Conservation (phyloP, 35 echinoderm and acorn worm species). For the Ptychodera flava region DNA sequence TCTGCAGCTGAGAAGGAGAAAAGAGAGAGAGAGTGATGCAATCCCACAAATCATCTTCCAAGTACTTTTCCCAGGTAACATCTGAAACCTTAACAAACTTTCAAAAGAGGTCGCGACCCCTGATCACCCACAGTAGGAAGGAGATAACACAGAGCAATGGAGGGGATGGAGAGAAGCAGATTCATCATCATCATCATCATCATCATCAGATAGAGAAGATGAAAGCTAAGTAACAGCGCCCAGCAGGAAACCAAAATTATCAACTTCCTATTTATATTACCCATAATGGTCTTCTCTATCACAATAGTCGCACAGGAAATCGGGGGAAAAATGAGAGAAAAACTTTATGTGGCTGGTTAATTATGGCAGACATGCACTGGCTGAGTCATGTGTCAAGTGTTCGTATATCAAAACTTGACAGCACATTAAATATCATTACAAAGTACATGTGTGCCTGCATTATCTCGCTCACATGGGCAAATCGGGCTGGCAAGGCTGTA, state of each 20-base stretch:
- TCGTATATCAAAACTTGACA: background rate
- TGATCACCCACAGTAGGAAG: background rate
- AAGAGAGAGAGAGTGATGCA: too few relatives aligned
- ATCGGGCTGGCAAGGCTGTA: too few relatives aligned
- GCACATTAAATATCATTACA: background rate
- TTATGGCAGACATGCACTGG: background rate
- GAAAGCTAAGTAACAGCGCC: background rate
- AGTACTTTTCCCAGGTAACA: background rate
- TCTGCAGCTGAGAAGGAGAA: too few relatives aligned
- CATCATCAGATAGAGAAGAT: background rate
- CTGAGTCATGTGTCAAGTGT: background rate
- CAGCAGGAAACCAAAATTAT: background rate
- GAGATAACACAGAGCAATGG: background rate
- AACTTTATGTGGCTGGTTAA: background rate
- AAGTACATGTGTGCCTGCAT: background rate
- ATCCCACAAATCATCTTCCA: too few relatives aligned
- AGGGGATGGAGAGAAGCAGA: background rate
- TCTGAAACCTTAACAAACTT: background rate
- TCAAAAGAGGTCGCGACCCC: background rate
- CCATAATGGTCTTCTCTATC: background rate
- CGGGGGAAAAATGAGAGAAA: background rate
- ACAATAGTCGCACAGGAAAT: background rate
- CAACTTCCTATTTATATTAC: background rate
- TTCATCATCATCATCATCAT: background rate
- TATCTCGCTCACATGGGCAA: too few relatives aligned